Base-by-base conservation (phyloP, 2,888 invertebrate genomes). In the Oxystoma pomonae region DNA sequence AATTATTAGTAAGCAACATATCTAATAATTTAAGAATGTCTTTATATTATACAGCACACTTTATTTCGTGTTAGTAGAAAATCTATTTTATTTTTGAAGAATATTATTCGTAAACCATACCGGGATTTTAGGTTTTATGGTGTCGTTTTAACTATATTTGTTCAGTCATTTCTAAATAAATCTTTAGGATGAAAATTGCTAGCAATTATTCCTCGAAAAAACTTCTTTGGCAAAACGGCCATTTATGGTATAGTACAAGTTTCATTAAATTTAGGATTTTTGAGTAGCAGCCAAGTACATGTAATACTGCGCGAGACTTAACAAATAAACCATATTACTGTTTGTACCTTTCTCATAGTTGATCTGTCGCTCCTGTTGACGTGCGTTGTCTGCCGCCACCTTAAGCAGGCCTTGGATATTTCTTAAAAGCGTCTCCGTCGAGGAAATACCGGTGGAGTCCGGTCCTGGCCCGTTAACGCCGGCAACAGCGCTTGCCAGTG, bases 381-480 rank as follows among this genome's bases (percentile, higher is more conserved):
- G 87, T 61, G 96, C 96, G 82, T 96, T 96, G 81, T 97, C 96
- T 1, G 96, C 96, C n/a, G 97, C 97, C 67, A 97, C 96, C 82
- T 97, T 96, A 68, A 97, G 87, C 69, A 97, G 86, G 60, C 96
- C 96, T 82, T 97, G 96, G 76, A 98, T 97, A 81, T 97, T 97
- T 77, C 96, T 86, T 71, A 97, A 87, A 71, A 97, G 85, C 65
- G 95, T 96, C 83, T 97, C 96, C 64, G 96, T 95, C 75, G 95
- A 95, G 69, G 92, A 92, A 73, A 87, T 83, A 53, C 66, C 66
- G 77, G 83, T 83, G 58, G 85, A 83, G 69, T 86, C 85, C 72
- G 86, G 87, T 64, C 71, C 69, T 67, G 78, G 75, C 73, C 81
- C 83, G 63, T 84, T 83, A 69, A 80, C 83, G 58, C 81, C 86